Evolutionary conservation across 2,113 vertebrate genomes (phyloP), one percentile per base, ranked within the genome.

Genomic region (Channa maculata): DNA sequence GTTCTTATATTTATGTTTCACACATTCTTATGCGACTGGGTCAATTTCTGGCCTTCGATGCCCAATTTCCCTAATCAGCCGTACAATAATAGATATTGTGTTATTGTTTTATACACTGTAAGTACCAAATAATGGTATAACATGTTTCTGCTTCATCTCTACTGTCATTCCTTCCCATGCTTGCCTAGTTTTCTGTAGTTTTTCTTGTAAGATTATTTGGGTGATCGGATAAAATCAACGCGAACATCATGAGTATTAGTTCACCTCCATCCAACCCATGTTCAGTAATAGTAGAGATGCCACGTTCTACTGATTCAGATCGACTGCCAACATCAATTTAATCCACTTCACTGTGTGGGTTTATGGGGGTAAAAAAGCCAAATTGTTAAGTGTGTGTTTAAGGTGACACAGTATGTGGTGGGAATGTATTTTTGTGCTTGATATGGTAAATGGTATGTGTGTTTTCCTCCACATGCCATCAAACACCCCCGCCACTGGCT

Each of bases 41-140:
- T 66, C 71, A 58, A 55, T 75, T 41, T 58, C 8, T 9, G 12
- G 13, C 7, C 10, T 11, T 63, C 71, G 45, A 5, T 48, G 14
- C 24, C 50, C 54, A 65, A 24, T 24, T 24, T 24, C 24, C 24
- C 24, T 24, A 24, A 24, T 24, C 24, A 24, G 24, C 24, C 1
- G 24, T 24, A 24, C 24, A 24, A 24, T 24, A 1, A 24, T 24
- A 24, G 24, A 24, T 24, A 24, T 24, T 41, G 39, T 41, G 39
- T 41, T 41, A 5, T 7, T 41, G 39, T 41, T 41, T 24, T 24
- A 24, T 24, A 24, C 24, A 24, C 24, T 24, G 24, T 24, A 24
- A 24, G 24, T 24, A 24, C 24, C 24, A 24, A 24, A 24, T 24
- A 37, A 54, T 2, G 13, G 34, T 36, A 3, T 36, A 24, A 67